Conservation (phyloP, 2,113 vertebrate species). For the Periophthalmus modestus region DNA sequence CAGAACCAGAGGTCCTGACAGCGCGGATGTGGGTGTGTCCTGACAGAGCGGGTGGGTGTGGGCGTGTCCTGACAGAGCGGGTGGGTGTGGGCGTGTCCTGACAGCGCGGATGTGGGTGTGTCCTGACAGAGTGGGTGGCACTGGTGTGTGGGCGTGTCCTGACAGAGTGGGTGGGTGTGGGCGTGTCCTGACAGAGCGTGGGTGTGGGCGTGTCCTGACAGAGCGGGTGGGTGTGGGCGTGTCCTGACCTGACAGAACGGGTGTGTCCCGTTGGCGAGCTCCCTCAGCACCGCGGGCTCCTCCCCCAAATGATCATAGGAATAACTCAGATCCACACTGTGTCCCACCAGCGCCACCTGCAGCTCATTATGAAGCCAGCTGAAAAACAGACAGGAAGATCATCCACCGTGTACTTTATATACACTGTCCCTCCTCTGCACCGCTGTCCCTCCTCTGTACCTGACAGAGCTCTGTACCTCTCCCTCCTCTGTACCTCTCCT, state of each 20-base stretch:
- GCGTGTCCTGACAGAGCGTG: too few species aligned
- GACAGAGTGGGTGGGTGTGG: too few species aligned
- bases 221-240: too few species aligned
- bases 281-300: slow-evolving; percentile 84
- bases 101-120: slow-evolving; percentile 90
- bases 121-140: slow-evolving; percentile 92
- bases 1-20: too few species aligned
- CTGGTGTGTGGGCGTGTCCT: too few species aligned
- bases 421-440: background rate
- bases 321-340: slow-evolving; percentile 89
- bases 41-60: too few species aligned
- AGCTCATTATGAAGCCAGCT: slow-evolving; percentile 99
- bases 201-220: too few species aligned
- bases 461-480: too few species aligned
- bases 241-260: slow-evolving; percentile 85
- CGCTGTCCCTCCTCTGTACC: too few species aligned
- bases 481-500: too few species aligned
- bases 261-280: slow-evolving; percentile 87
- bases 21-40: too few species aligned
- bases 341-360: slow-evolving; percentile 88
- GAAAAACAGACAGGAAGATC: background rate
- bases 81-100: background rate
- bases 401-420: background rate
- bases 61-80: too few species aligned
- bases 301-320: slow-evolving; percentile 92